Base-by-base conservation (phyloP, 2,113 vertebrate species). In the Rhodinocichla rosea region DNA sequence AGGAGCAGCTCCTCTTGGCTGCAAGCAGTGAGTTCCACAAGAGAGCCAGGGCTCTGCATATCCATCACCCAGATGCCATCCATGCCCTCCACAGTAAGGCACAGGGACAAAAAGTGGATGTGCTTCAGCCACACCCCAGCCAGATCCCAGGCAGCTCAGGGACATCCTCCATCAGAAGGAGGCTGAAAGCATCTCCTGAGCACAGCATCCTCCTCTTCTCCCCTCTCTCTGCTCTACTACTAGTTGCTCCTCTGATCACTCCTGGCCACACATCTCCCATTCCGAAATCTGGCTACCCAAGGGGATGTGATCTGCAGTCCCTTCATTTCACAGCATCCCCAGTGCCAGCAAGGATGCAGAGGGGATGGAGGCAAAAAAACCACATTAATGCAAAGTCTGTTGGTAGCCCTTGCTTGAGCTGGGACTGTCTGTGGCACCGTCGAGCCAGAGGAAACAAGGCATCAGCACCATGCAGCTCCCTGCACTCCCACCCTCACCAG, bases 211-310 rank as follows among this genome's bases (percentile, higher is more conserved):
- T 63, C 8, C 30, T 85, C 37, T 37, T 9, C 32, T 44, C 32
- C 23, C 4, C 23, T 84, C 13, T 20, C 37, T 49, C 27, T 75
- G 30, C 24, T 71, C 40, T 56, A 30, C 18, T 70, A 22, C 27
- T 39, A 24, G 59, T 24, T 60, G 26, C 37, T 89, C 50, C 59
- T 83, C 59, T 90, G 57, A 70, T 55, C 57, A 13, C 12, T 84
- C 18, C 45, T 62, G 28, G 7, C 13, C 0, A 1, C 33, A 52
- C 22, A 45, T 28, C 10, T 77, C 56, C 39, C 26, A 22, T 35
- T 40, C 56, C 0, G 0, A 73, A 32, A 67, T 42, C 40, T 32
- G 23, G 26, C 59, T 53, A 23, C 44, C 30, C 0, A 3, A 39
- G 45, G 35, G 23, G 13, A 65, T 44, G 42, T 3, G 4, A 42